A percentile compares a stretch with the other conserved stretches of the same genome.
phyloP scores from a whole-genome alignment of 2,797 vertebrate genomes.

The Trachops cirrhosus region DNA sequence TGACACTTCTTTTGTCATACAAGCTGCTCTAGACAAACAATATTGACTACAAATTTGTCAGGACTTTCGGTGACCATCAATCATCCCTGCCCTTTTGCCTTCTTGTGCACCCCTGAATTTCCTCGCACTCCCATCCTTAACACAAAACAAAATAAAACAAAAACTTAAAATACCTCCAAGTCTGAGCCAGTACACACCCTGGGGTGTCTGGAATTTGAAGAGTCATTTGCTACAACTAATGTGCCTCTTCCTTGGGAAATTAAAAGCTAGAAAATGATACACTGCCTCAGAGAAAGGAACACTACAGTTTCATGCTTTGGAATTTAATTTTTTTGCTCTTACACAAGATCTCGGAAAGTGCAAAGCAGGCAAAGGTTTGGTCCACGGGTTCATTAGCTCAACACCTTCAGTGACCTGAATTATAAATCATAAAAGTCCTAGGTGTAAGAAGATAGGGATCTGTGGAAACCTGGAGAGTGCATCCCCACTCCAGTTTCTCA shows the following conservation, averaged over 20 bases:
- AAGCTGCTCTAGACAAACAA: slow-evolving; percentile 53
- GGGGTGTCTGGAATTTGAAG: neutral
- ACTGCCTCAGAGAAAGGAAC: neutral
- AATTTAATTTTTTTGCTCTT: neutral
- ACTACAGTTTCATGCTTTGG: neutral
- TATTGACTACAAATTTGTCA: slow-evolving; percentile 46
- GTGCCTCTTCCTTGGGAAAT: neutral
- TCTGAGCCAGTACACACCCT: neutral
- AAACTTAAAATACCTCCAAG: neutral
- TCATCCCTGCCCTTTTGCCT: slow-evolving; percentile 37
- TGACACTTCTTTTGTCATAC: slow-evolving; percentile 55
- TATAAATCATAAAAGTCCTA: neutral
- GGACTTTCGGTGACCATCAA: slow-evolving; percentile 24
- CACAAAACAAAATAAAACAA: slow-evolving; percentile 17
- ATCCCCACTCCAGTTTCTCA: neutral
- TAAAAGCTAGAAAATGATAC: neutral
- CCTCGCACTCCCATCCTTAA: neutral
- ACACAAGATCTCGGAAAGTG: neutral
- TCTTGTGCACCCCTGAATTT: neutral
- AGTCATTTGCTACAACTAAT: neutral
- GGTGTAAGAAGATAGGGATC: neutral
- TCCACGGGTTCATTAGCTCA: neutral
- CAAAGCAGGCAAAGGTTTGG: neutral
- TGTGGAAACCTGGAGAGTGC: neutral
- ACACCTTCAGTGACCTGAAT: neutral